Percentiles rank a stretch among this genome's conserved stretches.
phyloP scores from a whole-genome alignment of 2,888 invertebrate species.

The Eumerus sabulonum region DNA sequence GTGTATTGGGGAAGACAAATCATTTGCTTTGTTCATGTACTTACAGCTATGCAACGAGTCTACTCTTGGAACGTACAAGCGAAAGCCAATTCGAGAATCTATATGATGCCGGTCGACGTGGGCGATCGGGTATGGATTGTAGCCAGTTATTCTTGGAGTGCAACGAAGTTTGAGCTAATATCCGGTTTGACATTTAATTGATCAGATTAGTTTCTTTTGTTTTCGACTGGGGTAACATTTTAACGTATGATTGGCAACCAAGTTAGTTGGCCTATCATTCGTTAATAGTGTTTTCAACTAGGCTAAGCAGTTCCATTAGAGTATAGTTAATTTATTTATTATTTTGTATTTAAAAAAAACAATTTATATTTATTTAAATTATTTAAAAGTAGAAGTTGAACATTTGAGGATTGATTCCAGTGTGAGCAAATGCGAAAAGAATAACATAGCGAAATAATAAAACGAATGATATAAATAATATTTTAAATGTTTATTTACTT shows the following conservation, averaged over 20 bases:
- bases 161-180: conserved; percentile 87
- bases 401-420: conserved; percentile 19
- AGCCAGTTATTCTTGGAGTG: conserved; percentile 91
- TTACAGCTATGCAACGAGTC: conserved; percentile 90
- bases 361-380: conserved; percentile 65
- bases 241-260: conserved; percentile 48
- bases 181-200: conserved; percentile 2
- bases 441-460: conserved; percentile 32
- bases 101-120: conserved; percentile 92
- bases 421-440: conserved; percentile 26
- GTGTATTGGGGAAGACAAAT: conserved; percentile 1
- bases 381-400: conserved; percentile 27
- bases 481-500: too few relatives aligned
- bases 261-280: conserved; percentile 42
- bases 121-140: conserved; percentile 91
- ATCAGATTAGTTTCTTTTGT: conserved; percentile 25
- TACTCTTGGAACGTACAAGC: conserved; percentile 88
- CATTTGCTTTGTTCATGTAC: neutral
- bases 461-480: too few relatives aligned
- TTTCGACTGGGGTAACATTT: conserved; percentile 64
- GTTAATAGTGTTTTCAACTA: conserved; percentile 61
- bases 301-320: conserved; percentile 49
- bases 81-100: conserved; percentile 87
- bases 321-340: conserved; percentile 54
- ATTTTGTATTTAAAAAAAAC: conserved; percentile 52